These are phyloP conservation scores for Gymnopithys bicolor DNA, from an alignment of 2,797 vertebrate species.

Conservation along the genomic window DNA sequence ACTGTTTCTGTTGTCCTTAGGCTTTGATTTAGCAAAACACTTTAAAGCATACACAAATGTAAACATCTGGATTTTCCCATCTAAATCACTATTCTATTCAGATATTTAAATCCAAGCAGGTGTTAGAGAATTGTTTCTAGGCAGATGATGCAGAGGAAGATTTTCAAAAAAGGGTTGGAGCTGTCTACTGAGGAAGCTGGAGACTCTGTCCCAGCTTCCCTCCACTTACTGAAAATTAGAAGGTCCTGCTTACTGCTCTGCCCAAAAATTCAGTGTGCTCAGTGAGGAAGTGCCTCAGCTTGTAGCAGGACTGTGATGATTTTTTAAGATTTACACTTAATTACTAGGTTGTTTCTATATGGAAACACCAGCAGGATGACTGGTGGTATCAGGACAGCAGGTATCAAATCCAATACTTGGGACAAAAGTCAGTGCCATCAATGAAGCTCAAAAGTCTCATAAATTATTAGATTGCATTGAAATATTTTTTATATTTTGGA, in stretches of 20 bases:
- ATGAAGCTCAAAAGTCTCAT: background rate
- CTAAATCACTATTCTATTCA: background rate
- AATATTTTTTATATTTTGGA: background rate
- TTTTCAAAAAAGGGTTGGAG: background rate
- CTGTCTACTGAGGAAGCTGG: background rate
- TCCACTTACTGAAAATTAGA: background rate
- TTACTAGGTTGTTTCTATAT: background rate
- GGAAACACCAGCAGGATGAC: background rate
- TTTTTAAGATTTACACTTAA: background rate
- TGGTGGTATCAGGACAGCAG: background rate
- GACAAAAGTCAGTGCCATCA: background rate
- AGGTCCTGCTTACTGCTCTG: background rate
- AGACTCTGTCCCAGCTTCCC: background rate
- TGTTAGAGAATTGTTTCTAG: constrained; percentile 15
- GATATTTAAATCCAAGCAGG: constrained; percentile 31
- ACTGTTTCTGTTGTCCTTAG: constrained; percentile 41
- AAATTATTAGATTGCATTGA: background rate
- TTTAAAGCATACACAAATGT: background rate
- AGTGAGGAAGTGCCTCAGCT: background rate
- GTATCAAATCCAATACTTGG: background rate
- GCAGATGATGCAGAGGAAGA: background rate
- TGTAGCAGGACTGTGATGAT: background rate
- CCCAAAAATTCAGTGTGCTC: background rate
- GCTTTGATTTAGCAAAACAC: constrained; percentile 27
- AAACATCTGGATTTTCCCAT: constrained; percentile 49